These are phyloP conservation scores for Adineta ricciae DNA, from an alignment of 2,888 invertebrate species.

Conservation along the genomic window DNA sequence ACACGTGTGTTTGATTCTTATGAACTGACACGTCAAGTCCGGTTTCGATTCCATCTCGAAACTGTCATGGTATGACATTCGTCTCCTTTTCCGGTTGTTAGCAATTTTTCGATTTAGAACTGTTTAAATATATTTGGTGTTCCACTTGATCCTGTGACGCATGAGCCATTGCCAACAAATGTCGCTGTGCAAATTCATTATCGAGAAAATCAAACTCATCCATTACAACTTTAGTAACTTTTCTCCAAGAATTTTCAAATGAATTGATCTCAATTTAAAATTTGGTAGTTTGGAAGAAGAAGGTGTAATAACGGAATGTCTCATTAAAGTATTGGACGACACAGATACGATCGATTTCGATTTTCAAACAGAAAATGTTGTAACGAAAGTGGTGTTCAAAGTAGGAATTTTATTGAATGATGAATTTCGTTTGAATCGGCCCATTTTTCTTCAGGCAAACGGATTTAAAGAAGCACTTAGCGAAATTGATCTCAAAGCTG, in stretches of 20 bases:
- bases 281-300: constrained; percentile 13
- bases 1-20: neutral
- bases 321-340: neutral
- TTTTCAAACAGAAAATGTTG: constrained; percentile 20
- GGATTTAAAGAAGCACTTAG: constrained; percentile 12
- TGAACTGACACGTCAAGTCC: neutral
- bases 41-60: constrained; percentile 14
- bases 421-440: neutral
- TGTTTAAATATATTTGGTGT: constrained; percentile 10
- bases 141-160: neutral
- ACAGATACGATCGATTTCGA: constrained; percentile 14
- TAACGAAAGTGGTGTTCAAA: neutral
- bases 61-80: neutral
- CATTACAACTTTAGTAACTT: constrained; percentile 10
- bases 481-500: constrained; percentile 14
- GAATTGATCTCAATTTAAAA: no score
- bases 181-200: constrained; percentile 15
- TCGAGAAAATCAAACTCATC: neutral
- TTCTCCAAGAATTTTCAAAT: no score
- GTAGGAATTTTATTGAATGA: neutral
- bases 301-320: constrained; percentile 10
- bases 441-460: neutral
- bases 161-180: neutral
- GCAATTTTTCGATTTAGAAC: neutral
- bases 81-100: neutral